Evolutionary conservation across 2,888 invertebrate genomes (phyloP).

Genomic region (Malacosoma neustria): DNA sequence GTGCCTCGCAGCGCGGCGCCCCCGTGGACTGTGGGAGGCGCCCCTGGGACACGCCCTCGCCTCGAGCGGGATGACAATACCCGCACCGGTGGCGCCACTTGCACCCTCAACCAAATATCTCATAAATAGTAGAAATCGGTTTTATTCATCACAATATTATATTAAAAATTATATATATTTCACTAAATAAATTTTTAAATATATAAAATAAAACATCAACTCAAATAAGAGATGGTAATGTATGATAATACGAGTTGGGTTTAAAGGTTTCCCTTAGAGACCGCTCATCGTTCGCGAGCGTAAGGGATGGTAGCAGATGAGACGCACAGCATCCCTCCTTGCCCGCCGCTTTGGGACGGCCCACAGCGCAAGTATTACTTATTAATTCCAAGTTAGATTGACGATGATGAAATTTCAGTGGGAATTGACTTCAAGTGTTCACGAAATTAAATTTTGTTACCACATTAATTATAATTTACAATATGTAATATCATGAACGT

Average conservation of each 20-base stretch:
- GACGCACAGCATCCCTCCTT: conserved; percentile 58
- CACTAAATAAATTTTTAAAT: no score
- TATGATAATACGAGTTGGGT: conserved; percentile 43
- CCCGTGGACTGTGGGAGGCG: conserved; percentile 70
- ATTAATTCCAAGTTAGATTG: conserved; percentile 66
- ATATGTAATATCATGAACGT: conserved; percentile 21
- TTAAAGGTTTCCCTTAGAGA: conserved; percentile 53
- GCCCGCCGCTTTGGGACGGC: conserved; percentile 54
- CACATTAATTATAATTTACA: conserved; percentile 48
- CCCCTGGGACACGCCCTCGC: conserved; percentile 75
- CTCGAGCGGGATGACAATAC: conserved; percentile 66
- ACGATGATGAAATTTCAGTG: conserved; percentile 73
- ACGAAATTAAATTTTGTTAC: conserved; percentile 57
- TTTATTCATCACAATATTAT: no score
- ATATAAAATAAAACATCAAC: conserved; percentile 16
- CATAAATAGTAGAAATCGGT: no score
- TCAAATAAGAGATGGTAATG: conserved; percentile 19
- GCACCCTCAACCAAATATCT: conserved; percentile 12
- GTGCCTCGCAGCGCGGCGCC: conserved; percentile 71
- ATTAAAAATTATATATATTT: no score
- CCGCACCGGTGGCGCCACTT: conserved; percentile 59
- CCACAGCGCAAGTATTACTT: conserved; percentile 61
- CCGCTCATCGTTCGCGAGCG: conserved; percentile 38
- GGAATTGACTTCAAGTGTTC: conserved; percentile 67
- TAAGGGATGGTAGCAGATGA: conserved; percentile 56